phyloP scores from a whole-genome alignment of 2,113 vertebrate species.

The Indicator maculatus region DNA sequence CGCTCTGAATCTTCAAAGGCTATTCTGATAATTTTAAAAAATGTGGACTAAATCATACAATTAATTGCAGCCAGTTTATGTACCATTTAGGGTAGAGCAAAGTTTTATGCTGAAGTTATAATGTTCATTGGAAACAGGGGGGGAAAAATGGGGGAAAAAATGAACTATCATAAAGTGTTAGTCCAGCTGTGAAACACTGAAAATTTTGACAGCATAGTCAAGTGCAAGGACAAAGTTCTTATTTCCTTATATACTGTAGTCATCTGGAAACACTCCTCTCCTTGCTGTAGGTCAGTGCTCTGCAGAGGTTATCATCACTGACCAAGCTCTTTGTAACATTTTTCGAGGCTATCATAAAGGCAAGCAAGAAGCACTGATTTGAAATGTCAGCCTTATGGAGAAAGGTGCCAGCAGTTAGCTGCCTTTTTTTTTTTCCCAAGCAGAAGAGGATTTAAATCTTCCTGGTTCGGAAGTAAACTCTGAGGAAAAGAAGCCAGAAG shows the following conservation, averaged over 20 bases:
- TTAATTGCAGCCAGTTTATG: background rate
- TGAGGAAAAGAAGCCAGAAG: conserved; percentile 41
- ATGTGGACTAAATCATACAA: background rate
- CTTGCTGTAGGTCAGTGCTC: conserved; percentile 16
- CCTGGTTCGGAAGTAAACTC: conserved; percentile 42
- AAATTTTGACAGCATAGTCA: background rate
- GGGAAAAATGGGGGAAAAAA: background rate
- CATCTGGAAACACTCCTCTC: conserved; percentile 7
- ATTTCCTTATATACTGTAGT: background rate
- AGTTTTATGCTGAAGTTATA: background rate
- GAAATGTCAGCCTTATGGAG: conserved; percentile 41
- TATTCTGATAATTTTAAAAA: background rate
- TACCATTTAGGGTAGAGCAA: background rate
- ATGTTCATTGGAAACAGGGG: background rate
- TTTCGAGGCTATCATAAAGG: conserved; percentile 9
- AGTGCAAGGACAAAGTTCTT: background rate
- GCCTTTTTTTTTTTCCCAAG: background rate
- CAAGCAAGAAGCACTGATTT: conserved; percentile 42
- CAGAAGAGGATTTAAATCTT: conserved; percentile 44
- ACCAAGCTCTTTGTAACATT: conserved; percentile 27
- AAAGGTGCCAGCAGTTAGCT: background rate
- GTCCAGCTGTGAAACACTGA: background rate
- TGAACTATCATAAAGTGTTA: background rate
- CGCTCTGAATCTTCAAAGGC: background rate
- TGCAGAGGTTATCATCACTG: conserved; percentile 46